Conservation (phyloP, 1,140 invertebrate species). For the Ceratina australensis region DNA sequence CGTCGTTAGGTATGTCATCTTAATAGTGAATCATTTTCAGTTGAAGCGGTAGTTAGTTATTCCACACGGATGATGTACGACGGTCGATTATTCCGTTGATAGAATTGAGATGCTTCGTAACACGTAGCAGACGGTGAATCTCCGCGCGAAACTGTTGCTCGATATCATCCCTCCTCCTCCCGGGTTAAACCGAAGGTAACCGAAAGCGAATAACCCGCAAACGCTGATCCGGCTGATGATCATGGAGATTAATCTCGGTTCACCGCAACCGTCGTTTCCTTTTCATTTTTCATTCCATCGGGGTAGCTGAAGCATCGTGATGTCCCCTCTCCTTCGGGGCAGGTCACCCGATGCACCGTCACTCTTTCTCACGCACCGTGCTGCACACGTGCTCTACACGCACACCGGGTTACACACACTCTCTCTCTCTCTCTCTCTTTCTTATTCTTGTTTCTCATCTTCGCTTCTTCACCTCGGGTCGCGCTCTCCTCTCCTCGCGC, state of each 20-base stretch:
- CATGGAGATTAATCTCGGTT: conserved; percentile 57
- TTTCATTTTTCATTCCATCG: conserved; percentile 55
- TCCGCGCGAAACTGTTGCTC: conserved; percentile 8
- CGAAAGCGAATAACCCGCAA: conserved; percentile 27
- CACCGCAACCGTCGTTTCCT: conserved; percentile 37
- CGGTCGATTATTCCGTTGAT: background rate
- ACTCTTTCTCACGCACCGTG: conserved; percentile 47
- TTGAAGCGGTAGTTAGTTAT: background rate
- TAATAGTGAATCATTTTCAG: no score
- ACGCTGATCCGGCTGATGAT: conserved; percentile 43
- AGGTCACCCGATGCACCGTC: conserved; percentile 16
- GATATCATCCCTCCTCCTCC: conserved; percentile 1
- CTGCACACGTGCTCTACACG: conserved; percentile 47
- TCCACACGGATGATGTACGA: background rate
- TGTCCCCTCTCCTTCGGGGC: background rate
- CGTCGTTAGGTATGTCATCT: no score
- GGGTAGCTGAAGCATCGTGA: conserved; percentile 7
- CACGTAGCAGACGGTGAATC: conserved; percentile 6
- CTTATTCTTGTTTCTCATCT: conserved; percentile 32
- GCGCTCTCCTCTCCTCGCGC: conserved; percentile 9
- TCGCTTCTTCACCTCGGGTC: conserved; percentile 22
- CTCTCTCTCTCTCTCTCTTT: conserved; percentile 2
- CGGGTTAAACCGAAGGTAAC: conserved; percentile 23
- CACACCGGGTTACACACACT: conserved; percentile 1
- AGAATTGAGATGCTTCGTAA: background rate